Conservation (phyloP, 2,113 vertebrate species). For the Martes martes region DNA sequence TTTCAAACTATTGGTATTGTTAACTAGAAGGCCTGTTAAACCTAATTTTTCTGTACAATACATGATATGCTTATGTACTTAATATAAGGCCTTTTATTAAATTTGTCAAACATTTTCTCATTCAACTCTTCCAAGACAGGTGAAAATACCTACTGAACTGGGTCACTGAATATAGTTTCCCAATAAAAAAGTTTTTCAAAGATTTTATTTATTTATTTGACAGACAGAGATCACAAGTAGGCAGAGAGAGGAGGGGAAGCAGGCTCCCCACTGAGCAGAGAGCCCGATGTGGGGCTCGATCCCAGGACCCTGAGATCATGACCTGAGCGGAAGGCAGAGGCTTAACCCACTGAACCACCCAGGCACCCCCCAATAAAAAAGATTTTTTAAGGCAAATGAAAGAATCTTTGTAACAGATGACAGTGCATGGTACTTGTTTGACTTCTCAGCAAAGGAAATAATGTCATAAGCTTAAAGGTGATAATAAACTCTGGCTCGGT, state of each 20-base stretch:
- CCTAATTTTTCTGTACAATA: not conserved
- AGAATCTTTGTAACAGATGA: not conserved
- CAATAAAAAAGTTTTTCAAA: not conserved
- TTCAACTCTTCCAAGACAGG: not conserved
- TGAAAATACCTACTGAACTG: conserved; percentile 9
- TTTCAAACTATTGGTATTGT: not conserved
- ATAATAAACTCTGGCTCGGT: not conserved
- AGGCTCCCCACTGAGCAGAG: too few relatives aligned
- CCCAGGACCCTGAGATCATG: too few relatives aligned
- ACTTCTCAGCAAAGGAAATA: conserved; percentile 14
- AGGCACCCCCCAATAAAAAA: too few relatives aligned
- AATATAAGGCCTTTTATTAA: not conserved
- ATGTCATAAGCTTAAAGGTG: not conserved
- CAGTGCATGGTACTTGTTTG: not conserved
- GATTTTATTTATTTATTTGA: too few relatives aligned
- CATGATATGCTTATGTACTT: not conserved
- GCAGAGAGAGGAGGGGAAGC: too few relatives aligned
- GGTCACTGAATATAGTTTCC: not conserved
- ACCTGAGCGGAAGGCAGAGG: too few relatives aligned
- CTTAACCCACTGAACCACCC: too few relatives aligned
- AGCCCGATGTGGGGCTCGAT: too few relatives aligned
- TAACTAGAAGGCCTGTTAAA: not conserved
- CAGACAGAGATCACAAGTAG: too few relatives aligned
- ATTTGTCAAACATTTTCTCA: not conserved
- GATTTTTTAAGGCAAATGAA: not conserved